Evolutionary conservation across 2,797 vertebrate species (phyloP), one percentile per base, ranked within the genome.

Genomic region (Hydrocynus forskahlii): DNA sequence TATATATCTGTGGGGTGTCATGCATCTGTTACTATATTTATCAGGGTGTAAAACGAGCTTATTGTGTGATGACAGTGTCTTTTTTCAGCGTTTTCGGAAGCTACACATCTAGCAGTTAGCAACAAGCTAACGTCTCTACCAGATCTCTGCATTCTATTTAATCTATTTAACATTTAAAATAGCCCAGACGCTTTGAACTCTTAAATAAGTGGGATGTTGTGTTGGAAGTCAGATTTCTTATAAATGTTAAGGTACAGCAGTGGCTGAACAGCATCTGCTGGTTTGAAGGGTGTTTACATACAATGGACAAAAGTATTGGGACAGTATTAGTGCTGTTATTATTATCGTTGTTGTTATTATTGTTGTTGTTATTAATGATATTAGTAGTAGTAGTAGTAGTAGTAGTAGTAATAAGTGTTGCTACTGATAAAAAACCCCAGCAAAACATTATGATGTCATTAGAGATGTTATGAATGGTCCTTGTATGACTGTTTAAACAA

Each of bases 31-130:
- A 2, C 10, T n/a, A 0, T 5, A n/a, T n/a, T n/a, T n/a, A n/a
- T n/a, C n/a, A n/a, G n/a, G n/a, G n/a, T n/a, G n/a, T 38, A 60
- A 7, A 60, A 38, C 59, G 68, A 17, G 35, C n/a, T 21, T 59
- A 10, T 59, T 25, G 48, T n/a, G 19, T 63, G 19, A 79, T 70
- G 23, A 78, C 55, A 79, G 14, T 5, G 21, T 54, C 76, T 21
- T 54, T 75, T 10, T 19, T 21, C n/a, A 52, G 76, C 70, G n/a
- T 59, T 45, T 7, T 43, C 8, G 4, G 0, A 12, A 29, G 78
- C n/a, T 45, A 21, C 10, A 48, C n/a, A 38, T 17, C 43, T 1
- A 7, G 19, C 60, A 59, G 71, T 40, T 80, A 80, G 70, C 70
- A 1, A 29, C 52, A 21, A 60, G 79, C 71, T 79, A 78, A 70